These are phyloP conservation scores for Aplodontia rufa DNA, from an alignment of 2,113 vertebrate genomes.

Conservation along the genomic window DNA sequence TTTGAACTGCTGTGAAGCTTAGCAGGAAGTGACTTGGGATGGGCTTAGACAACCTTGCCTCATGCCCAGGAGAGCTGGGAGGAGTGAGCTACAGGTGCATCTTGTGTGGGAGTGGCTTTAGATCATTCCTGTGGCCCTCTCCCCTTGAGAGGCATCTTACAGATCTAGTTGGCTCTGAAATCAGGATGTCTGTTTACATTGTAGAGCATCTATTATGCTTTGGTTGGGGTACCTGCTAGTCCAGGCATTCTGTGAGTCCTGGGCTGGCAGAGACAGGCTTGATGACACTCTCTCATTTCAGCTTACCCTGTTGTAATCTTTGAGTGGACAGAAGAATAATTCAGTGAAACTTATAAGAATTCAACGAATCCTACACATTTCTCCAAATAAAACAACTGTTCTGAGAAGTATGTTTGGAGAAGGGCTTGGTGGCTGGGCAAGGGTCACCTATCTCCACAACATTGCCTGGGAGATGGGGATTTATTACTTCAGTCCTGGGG, in stretches of 20 bases:
- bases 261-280: background rate
- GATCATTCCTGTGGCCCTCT: background rate
- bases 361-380: background rate
- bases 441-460: background rate
- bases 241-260: background rate
- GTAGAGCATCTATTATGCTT: too few relatives aligned
- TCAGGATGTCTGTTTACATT: background rate
- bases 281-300: background rate
- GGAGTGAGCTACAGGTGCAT: background rate
- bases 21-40: conserved; percentile 71
- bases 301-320: background rate
- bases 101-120: background rate
- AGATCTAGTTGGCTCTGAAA: background rate
- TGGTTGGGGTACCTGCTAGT: background rate
- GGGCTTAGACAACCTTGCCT: conserved; percentile 31
- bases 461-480: background rate
- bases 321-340: background rate
- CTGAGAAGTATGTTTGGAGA: background rate
- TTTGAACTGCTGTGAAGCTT: conserved; percentile 67
- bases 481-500: background rate
- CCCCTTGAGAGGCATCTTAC: background rate
- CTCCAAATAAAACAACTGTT: background rate
- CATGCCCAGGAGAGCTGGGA: background rate
- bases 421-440: background rate
- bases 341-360: background rate